phyloP scores from a whole-genome alignment of 2,797 vertebrate species.

The Rhinoraja longicauda region DNA sequence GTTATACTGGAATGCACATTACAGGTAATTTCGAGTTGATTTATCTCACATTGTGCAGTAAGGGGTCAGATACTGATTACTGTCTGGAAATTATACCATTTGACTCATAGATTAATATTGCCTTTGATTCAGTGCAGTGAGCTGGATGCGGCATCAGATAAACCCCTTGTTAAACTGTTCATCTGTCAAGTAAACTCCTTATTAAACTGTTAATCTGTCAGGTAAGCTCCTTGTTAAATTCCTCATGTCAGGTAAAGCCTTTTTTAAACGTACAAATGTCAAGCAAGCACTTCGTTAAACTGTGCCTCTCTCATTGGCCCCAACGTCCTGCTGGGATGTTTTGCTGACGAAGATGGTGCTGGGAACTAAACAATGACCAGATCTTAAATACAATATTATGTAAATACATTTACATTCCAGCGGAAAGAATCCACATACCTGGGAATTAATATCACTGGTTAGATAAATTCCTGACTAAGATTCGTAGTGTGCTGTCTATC shows the following conservation, averaged over 20 bases:
- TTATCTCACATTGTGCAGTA: slow-evolving; percentile 7
- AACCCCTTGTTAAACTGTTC: slow-evolving; percentile 36
- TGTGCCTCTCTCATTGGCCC: background rate
- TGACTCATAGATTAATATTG: slow-evolving; percentile 28
- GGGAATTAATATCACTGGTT: background rate
- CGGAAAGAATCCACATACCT: background rate
- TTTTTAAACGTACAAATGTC: slow-evolving; percentile 25
- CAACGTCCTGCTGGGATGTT: slow-evolving; percentile 4
- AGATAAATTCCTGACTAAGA: background rate
- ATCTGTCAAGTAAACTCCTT: slow-evolving; percentile 34
- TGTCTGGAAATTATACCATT: slow-evolving; percentile 15
- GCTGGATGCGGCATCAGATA: slow-evolving; percentile 25
- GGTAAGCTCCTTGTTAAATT: slow-evolving; percentile 24
- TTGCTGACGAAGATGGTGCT: background rate
- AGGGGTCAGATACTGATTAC: slow-evolving; percentile 29
- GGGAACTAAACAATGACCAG: background rate
- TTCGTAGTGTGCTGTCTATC: too few species aligned
- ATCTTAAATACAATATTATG: background rate
- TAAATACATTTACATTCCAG: background rate
- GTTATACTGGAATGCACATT: background rate
- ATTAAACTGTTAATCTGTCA: slow-evolving; percentile 34
- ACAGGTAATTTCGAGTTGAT: slow-evolving; percentile 33
- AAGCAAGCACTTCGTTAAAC: slow-evolving; percentile 18
- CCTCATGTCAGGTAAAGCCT: background rate
- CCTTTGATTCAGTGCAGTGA: slow-evolving; percentile 33